phyloP scores from a whole-genome alignment of 2,888 invertebrate genomes.

The Strigamia maritima region DNA sequence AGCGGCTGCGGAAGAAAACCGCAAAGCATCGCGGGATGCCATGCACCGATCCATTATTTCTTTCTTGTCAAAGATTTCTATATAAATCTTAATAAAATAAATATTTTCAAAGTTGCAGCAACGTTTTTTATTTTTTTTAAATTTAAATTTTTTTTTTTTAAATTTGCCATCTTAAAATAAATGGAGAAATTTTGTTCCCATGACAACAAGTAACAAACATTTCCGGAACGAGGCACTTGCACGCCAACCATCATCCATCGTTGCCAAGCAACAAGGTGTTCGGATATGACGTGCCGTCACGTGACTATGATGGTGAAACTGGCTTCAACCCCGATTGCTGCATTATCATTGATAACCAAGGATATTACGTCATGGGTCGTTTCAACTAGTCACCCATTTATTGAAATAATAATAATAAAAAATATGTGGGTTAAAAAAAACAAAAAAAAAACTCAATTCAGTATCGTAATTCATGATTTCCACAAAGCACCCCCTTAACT shows the following conservation, averaged over 20 bases:
- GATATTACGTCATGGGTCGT: conserved; percentile 16
- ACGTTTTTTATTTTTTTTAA: no score
- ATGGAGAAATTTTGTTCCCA: neutral
- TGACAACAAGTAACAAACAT: conserved; percentile 20
- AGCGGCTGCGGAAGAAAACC: conserved; percentile 5
- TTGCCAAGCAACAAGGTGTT: conserved; percentile 11
- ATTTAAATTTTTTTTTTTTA: no score
- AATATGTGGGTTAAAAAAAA: neutral
- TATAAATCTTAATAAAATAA: no score
- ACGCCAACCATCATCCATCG: conserved; percentile 16
- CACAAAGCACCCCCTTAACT: neutral
- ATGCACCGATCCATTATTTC: neutral
- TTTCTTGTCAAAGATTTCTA: no score
- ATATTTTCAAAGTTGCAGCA: no score
- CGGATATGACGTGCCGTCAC: conserved; percentile 1
- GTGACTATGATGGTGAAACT: conserved; percentile 9
- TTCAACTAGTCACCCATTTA: neutral
- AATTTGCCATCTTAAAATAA: neutral
- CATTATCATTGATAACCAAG: conserved; percentile 19
- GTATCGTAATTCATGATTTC: no score
- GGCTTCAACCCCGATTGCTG: conserved; percentile 10
- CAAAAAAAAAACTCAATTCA: neutral
- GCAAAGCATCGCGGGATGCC: neutral
- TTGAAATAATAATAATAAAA: neutral
- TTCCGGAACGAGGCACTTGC: conserved; percentile 16